These are phyloP conservation scores for Pseudopleuronectes americanus DNA, from an alignment of 2,797 vertebrate species.

Conservation along the genomic window DNA sequence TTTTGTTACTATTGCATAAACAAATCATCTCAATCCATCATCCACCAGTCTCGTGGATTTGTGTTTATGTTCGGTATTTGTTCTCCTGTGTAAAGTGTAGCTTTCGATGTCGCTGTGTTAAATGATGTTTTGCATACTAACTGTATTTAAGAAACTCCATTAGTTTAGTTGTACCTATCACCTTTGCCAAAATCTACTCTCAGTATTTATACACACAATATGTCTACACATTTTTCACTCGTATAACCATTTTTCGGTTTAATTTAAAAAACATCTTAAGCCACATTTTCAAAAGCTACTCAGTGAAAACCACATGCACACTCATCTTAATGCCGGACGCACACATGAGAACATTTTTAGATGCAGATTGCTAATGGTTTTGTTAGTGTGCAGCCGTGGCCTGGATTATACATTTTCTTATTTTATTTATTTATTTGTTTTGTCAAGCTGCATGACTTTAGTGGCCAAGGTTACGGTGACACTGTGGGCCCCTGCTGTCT, in stretches of 20 bases:
- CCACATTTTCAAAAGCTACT: too few species aligned
- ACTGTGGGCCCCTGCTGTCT: constrained; percentile 54
- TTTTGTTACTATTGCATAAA: background rate
- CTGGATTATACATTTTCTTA: constrained; percentile 5
- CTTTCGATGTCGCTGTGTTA: background rate
- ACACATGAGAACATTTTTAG: constrained; percentile 3
- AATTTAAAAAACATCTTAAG: background rate
- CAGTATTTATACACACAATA: background rate
- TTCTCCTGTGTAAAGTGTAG: background rate
- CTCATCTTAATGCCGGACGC: background rate
- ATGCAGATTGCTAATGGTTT: constrained; percentile 31
- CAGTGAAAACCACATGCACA: background rate
- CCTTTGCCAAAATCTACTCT: background rate
- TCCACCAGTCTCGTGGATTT: background rate
- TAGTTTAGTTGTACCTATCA: background rate
- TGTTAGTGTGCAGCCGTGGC: constrained; percentile 18
- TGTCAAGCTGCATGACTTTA: constrained; percentile 57
- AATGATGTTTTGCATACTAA: background rate
- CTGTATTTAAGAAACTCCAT: background rate
- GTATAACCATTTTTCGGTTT: background rate
- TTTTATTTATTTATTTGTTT: constrained; percentile 12
- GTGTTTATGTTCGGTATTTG: background rate
- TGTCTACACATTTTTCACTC: background rate
- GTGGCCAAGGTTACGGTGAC: constrained; percentile 74
- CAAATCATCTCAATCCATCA: background rate